These are phyloP conservation scores for Eugnorisma glareosa DNA, from an alignment of 2,888 invertebrate species.

Conservation along the genomic window DNA sequence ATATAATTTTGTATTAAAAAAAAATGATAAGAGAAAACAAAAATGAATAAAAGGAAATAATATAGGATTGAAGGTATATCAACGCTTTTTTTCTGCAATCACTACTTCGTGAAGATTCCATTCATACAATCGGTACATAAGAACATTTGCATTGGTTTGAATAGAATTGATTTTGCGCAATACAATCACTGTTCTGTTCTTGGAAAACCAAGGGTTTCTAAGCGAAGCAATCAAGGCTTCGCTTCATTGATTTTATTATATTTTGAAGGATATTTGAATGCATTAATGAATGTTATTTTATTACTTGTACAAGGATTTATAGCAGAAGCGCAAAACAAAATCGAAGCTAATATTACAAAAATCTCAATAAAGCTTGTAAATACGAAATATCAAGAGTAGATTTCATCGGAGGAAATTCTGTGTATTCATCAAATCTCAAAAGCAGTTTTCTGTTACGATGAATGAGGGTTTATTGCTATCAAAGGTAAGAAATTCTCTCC, in stretches of 20 bases:
- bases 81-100: slow-evolving; percentile 13
- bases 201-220: slow-evolving; percentile 29
- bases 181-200: slow-evolving; percentile 21
- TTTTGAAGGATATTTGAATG: slow-evolving; percentile 12
- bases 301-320: background rate
- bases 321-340: background rate
- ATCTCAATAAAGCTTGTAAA: no score
- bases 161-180: slow-evolving; percentile 33
- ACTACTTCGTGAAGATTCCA: background rate
- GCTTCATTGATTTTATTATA: slow-evolving; percentile 16
- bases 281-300: background rate
- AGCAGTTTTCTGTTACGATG: slow-evolving; percentile 17
- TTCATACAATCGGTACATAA: slow-evolving; percentile 14
- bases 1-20: no score
- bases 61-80: background rate
- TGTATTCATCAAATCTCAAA: slow-evolving; percentile 27
- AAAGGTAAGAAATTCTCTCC: slow-evolving; percentile 16
- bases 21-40: no score
- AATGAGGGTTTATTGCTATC: slow-evolving; percentile 20
- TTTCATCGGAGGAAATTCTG: background rate
- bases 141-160: slow-evolving; percentile 32
- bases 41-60: no score
- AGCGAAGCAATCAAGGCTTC: slow-evolving; percentile 31
- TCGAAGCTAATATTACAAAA: background rate
- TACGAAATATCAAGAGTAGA: background rate